Evolutionary conservation across 1,140 invertebrate species (phyloP).

Genomic region (Meloidogyne hapla): DNA sequence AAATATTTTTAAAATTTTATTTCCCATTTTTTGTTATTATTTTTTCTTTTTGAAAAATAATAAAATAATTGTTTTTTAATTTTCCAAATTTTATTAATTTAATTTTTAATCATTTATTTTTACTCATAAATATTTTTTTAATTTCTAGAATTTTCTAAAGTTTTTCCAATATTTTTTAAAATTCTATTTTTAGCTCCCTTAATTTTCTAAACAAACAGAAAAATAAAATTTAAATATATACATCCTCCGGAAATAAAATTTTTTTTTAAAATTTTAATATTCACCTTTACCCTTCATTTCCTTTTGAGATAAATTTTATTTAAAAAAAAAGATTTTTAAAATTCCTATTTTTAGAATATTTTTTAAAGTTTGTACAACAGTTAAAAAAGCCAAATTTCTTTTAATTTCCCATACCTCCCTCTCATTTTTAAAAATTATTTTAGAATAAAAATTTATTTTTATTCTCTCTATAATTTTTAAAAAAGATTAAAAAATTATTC

Average conservation of each 20-base stretch:
- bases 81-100: too few species aligned
- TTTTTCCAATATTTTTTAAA: not conserved
- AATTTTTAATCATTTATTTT: too few species aligned
- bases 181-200: not conserved
- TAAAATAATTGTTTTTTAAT: too few species aligned
- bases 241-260: not conserved
- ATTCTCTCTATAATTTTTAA: too few species aligned
- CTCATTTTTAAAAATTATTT: not conserved
- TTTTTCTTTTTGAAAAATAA: too few species aligned
- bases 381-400: not conserved
- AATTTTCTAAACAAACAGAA: not conserved
- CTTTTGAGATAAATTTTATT: not conserved
- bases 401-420: not conserved
- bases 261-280: not conserved
- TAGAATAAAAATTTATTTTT: not conserved
- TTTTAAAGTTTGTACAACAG: constrained; percentile 3
- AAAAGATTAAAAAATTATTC: too few species aligned
- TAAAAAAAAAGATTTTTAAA: not conserved
- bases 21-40: too few species aligned
- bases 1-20: too few species aligned
- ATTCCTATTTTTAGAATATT: not conserved
- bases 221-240: not conserved
- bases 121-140: not conserved
- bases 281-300: too few species aligned
- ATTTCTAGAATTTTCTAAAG: not conserved